Base-by-base conservation (phyloP, 92 coral and sea anemone genomes). In the Chrysogorgia sp. region DNA sequence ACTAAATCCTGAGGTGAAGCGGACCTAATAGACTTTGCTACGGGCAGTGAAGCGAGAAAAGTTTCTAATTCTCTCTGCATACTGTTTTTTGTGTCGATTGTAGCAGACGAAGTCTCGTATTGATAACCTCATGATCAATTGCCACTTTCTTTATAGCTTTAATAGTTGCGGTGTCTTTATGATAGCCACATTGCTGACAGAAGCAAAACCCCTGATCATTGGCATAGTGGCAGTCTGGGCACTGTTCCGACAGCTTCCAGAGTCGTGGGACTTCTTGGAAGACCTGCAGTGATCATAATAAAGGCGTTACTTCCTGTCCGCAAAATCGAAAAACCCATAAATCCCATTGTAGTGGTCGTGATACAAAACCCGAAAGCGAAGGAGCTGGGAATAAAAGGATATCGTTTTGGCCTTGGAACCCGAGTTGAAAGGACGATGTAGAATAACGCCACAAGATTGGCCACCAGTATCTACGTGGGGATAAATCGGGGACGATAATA, bases 161-260 rank as follows among this genome's bases (percentile, higher is more conserved):
- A 5, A 37, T 4, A 5, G 25, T 33, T n/a, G 58, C n/a, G 0
- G 14, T 21, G 37, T 69, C 76, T 19, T 69, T 48, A 3, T 23
- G 32, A 20, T 22, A 69, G 31, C 76, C 59, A 69, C 76, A 69
- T 30, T 58, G 58, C 19, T 69, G 76, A 28, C 76, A 69, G 21
- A 69, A 69, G 0, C 2, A 17, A 22, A 69, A 69, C 0, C 76
- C 60, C 23, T 10, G 35, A 10, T 69, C 23, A 58, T 69, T 69
- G 2, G 76, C 53, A 19, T 48, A 69, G 2, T 8, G 0, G 23
- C 76, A 69, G 1, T 69, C 59, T 1, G 76, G 76, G 21, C 60
- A 69, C 5, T 20, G 0, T 20, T 52, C 59, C 7, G 59, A 7
- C 29, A 34, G 75, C 32, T 20, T 9, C 76, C 76, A 69, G 21